phyloP scores from a whole-genome alignment of 2,888 invertebrate species.

The Ophion ventricosus region DNA sequence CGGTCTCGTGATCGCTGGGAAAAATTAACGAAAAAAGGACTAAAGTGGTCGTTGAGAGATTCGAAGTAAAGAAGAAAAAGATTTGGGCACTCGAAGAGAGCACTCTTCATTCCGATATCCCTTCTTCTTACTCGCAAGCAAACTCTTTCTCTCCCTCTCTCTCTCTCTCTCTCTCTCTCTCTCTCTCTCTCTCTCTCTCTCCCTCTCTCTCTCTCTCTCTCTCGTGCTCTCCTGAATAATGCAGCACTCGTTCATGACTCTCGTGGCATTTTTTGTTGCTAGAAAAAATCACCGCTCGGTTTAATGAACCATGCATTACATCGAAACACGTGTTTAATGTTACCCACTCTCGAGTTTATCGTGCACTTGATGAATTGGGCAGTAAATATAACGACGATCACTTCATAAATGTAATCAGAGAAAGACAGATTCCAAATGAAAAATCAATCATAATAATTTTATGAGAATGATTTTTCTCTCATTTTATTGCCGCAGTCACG shows the following conservation, averaged over 20 bases:
- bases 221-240: constrained; percentile 39
- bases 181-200: constrained; percentile 22
- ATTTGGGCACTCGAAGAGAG: constrained; percentile 40
- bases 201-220: constrained; percentile 23
- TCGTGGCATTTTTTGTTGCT: constrained; percentile 36
- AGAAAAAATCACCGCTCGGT: constrained; percentile 47
- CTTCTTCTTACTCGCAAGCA: background rate
- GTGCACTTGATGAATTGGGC: constrained; percentile 42
- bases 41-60: constrained; percentile 38
- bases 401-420: constrained; percentile 29
- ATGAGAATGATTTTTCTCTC: background rate
- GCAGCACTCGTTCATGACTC: constrained; percentile 55
- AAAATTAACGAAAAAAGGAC: constrained; percentile 38
- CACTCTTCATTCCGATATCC: constrained; percentile 29
- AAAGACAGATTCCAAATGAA: background rate
- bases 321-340: constrained; percentile 57
- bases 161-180: constrained; percentile 24
- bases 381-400: constrained; percentile 55
- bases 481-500: background rate
- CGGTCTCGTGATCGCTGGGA: constrained; percentile 1
- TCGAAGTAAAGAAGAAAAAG: constrained; percentile 29
- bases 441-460: background rate
- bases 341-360: constrained; percentile 44
- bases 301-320: constrained; percentile 32
- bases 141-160: constrained; percentile 19